Evolutionary conservation across 1,140 invertebrate species (phyloP), one percentile per base, ranked within the genome.

Genomic region (Papilio polytes): DNA sequence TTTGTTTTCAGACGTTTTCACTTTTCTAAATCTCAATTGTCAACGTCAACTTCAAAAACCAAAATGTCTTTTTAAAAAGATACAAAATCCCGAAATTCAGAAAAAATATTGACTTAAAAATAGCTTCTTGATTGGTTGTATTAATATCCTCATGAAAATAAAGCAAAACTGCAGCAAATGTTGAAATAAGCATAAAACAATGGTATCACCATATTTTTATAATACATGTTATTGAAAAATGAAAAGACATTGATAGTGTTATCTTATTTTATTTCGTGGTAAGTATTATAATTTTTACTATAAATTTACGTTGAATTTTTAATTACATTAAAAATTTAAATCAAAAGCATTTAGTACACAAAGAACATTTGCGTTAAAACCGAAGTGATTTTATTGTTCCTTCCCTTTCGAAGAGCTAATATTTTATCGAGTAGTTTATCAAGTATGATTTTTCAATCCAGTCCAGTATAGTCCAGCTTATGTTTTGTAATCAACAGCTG

Each of bases 401-500:
- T 31, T 70, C 13, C 3, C 26, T 31, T 31, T 70, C 18, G 7
- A 31, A 31, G 12, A 70, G 26, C 26, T 12, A 13, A 70, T 31
- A n/a, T 22, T 31, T 66, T 53, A 18, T 18, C 6, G 53, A n/a
- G 2, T 31, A 31, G 18, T 70, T 70, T 70, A 70, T 22, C 31
- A 31, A 4, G 13, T 36, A 70, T 36, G 12, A 18, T 15, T 70
- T 70, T 70, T 31, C 12, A 18, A 56, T 56, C 53, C 53, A 56
- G 53, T 70, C 63, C 63, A 31, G 63, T 36, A 18, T 70, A 63
- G 36, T 31, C 13, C 22, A 15, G 22, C 63, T 6, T 70, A 63
- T 78, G 59, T 78, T n/a, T 78, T 78, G 77, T 66, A 78, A 78
- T 78, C 53, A 78, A 78, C 51, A 78, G 41, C 20, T 78, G 56